Evolutionary conservation across 1,140 invertebrate genomes (phyloP), one percentile per base, ranked within the genome.

Genomic region (Macrosteles quadrilineatus): DNA sequence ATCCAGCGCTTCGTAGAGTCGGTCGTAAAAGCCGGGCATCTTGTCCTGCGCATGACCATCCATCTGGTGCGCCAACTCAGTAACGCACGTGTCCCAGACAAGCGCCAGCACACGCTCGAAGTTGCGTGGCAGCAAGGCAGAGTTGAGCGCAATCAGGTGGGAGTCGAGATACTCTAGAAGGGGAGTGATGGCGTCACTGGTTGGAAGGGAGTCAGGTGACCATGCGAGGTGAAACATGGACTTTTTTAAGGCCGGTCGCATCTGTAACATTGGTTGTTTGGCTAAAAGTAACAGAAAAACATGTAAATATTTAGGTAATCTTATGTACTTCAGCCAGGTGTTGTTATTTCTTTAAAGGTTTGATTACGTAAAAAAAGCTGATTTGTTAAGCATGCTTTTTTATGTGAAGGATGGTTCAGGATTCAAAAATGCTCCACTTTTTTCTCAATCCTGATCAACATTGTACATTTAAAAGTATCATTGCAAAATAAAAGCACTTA

Each of bases 161-260:
- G 87, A 87, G 77, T 96, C 91, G 66, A 97, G 84, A 74, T 94
- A 95, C 77, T 96, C 94, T 73, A 96, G 81, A 0, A 98, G 83
- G 1, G 95, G 93, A 40, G 90, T 86, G 72, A 97, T 93, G 0
- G 94, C 93, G 83, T 97, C 87, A 74, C 90, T 85, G 0, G 92
- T 93, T 0, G 94, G 91, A 69, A 95, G 77, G 1, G 92, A 93
- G 71, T 97, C 95, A 0, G 96, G 96, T 0, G 96, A 96, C 96
- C 96, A 98, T 40, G 95, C 95, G 68, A 98, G 83, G 80, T 98
- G 95, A 78, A 98, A 98, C 69, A 97, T 93, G 23, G 94, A 87
- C 77, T 96, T 96, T 75, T 94, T 91, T 55, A 97, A 83, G 1
- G 93, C 88, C 23, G 91, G 88, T 66, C 93, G 86, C 85, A 97